Conservation (phyloP, 2,888 invertebrate genomes). For the Sesia apiformis region DNA sequence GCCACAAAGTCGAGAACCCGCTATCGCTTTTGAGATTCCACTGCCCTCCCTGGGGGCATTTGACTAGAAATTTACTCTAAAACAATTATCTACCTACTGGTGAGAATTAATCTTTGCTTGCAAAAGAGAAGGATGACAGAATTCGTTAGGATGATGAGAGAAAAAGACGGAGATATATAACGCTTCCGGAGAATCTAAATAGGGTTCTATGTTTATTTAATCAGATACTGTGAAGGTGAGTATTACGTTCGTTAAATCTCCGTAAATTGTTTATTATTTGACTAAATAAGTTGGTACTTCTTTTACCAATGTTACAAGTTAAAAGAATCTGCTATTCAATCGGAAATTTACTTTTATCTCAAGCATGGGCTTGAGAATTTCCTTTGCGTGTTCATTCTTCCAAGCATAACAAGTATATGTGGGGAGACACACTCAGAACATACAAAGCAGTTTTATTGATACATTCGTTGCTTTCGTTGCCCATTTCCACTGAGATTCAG, state of each 20-base stretch:
- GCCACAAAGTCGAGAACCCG: not conserved
- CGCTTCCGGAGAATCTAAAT: not conserved
- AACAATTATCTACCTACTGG: constrained; percentile 9
- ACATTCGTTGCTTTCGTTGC: constrained; percentile 16
- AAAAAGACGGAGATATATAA: not conserved
- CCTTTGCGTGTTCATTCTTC: constrained; percentile 22
- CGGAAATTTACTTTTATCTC: constrained; percentile 3
- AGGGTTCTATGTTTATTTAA: not conserved
- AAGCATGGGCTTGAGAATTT: constrained; percentile 5
- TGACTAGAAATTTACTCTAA: constrained; percentile 15
- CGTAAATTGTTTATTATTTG: not conserved
- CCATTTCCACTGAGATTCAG: constrained; percentile 3
- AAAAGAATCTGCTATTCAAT: no score
- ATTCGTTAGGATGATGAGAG: not conserved
- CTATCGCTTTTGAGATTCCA: not conserved
- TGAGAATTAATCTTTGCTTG: constrained; percentile 1
- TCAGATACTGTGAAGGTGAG: not conserved
- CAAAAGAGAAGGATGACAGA: not conserved
- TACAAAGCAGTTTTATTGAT: constrained; percentile 18
- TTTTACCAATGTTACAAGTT: no score
- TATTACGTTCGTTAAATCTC: not conserved
- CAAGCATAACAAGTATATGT: constrained; percentile 25
- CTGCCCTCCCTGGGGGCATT: constrained; percentile 7
- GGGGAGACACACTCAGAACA: constrained; percentile 13
- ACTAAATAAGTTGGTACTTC: not conserved